Conservation (phyloP, 2,797 vertebrate genomes). For the Notamacropus eugenii region DNA sequence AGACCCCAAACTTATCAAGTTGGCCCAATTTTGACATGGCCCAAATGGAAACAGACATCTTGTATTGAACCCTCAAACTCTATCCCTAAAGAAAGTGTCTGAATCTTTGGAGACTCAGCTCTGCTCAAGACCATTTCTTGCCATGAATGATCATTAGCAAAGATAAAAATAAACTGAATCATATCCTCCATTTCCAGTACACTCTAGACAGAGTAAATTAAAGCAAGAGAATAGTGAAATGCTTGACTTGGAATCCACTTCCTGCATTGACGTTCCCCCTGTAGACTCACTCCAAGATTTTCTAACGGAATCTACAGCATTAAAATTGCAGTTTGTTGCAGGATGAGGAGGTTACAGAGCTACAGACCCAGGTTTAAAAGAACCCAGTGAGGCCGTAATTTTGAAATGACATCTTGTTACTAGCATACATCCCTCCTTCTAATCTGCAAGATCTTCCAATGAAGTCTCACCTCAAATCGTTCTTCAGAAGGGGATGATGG, state of each 20-base stretch:
- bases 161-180: neutral
- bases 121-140: neutral
- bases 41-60: neutral
- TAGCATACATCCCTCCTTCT: neutral
- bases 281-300: neutral
- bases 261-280: neutral
- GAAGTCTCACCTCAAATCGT: neutral
- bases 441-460: neutral
- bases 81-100: neutral
- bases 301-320: neutral
- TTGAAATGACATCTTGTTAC: neutral
- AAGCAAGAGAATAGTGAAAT: neutral
- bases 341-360: neutral
- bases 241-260: neutral
- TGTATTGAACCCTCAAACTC: neutral
- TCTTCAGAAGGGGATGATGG: neutral
- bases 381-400: neutral
- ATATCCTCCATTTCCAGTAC: neutral
- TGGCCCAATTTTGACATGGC: neutral
- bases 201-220: neutral
- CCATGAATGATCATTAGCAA: neutral
- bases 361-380: neutral
- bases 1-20: neutral
- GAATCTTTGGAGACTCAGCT: neutral
- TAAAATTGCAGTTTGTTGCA: neutral